Conservation (phyloP, 2,888 invertebrate genomes). For the Caenorhabditis sp. region DNA sequence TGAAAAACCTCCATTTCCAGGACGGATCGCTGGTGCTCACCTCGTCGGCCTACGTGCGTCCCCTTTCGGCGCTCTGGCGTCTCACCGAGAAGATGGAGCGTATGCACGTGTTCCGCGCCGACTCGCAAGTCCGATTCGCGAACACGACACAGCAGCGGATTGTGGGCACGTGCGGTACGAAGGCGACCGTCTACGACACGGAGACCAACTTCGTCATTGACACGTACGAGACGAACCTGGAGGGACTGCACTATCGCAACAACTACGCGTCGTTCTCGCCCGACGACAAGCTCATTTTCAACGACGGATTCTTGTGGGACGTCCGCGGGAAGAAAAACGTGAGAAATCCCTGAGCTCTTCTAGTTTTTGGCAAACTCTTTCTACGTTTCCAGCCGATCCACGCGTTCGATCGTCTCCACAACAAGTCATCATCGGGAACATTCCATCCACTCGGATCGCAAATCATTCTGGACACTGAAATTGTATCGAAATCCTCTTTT, state of each 20-base stretch:
- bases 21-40: constrained; percentile 89
- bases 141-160: constrained; percentile 86
- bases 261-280: constrained; percentile 62
- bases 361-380: constrained; percentile 76
- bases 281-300: constrained; percentile 56
- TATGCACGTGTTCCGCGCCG: constrained; percentile 82
- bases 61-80: constrained; percentile 87
- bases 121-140: constrained; percentile 87
- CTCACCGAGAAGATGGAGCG: constrained; percentile 80
- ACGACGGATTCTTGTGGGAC: constrained; percentile 62
- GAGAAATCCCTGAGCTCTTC: not conserved
- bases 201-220: constrained; percentile 86
- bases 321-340: constrained; percentile 22
- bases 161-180: constrained; percentile 90
- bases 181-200: constrained; percentile 91
- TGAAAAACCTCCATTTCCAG: too few relatives aligned
- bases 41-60: constrained; percentile 89
- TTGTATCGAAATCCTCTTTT: constrained; percentile 78
- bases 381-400: constrained; percentile 86
- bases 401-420: constrained; percentile 96
- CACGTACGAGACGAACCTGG: constrained; percentile 82
- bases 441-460: constrained; percentile 76
- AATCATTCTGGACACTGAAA: constrained; percentile 96
- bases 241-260: constrained; percentile 25
- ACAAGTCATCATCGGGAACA: constrained; percentile 51